Base-by-base conservation (phyloP, 2,888 invertebrate species). In the Gymnoscelis rufifasciata region DNA sequence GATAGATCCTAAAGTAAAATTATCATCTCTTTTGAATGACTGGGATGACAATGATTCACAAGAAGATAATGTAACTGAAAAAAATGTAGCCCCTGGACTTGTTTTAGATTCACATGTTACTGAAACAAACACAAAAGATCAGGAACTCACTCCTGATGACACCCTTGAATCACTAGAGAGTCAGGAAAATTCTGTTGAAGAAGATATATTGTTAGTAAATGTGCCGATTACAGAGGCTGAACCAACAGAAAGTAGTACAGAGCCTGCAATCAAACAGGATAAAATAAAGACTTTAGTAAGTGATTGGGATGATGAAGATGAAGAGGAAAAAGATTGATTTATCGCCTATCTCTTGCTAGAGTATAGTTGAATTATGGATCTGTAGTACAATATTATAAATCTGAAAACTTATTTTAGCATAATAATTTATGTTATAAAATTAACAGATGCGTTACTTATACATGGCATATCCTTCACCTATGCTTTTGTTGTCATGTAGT, bases 21-120 rank as follows among this genome's bases (percentile, higher is more conserved):
- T 86, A 51, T 76, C 84, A 15, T 81, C 84, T 4, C 67, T 89
- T 7, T 60, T 88, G 10, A 82, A 83, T 69, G 89, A 89, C 59
- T 89, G 89, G 89, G 88, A 88, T 53, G 89, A 88, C 46, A 88
- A 86, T 67, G 88, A 88, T 59, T 81, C 79, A 12, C 86, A 86
- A 57, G 80, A 81, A 57, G 77, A 68, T 26, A 40, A 39, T 47
- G 45, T 48, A 37, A 43, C 51, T 13, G 40, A 46, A 39, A 52
- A 54, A 14, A 55, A 40, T 46, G 57, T 53, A 14, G 12, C 36
- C 19, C 36, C n/a, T 11, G 3, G 6, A 14, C 13, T 11, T 5
- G 11, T 11, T 35, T 19, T 15, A 35, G 19, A 15, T 15, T 11
- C 7, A 19, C 35, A 10, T 7, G 15, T 8, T n/a, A 27, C 28